Base-by-base conservation (phyloP, 2,113 vertebrate genomes). In the Seriola rivoliana region DNA sequence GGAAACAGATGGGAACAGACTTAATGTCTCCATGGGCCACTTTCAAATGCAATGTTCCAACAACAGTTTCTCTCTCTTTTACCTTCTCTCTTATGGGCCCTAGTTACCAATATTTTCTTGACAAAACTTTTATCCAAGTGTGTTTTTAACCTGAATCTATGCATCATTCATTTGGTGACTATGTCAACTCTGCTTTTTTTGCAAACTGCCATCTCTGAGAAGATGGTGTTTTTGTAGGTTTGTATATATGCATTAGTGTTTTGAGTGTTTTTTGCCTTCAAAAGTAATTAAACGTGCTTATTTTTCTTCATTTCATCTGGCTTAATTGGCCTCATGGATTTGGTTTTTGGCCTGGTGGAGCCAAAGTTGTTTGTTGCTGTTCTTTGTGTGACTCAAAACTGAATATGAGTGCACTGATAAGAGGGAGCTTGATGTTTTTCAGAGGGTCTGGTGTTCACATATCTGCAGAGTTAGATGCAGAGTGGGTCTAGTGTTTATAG, bases 1-100 rank as follows among this genome's bases (percentile, higher is more conserved):
- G 34, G 83, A 62, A 90, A 73, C 68, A 84, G 75, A 88, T 23
- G 70, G 75, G 75, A 93, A 89, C 71, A 36, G 59, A 29, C 54
- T 80, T 79, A 84, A 82, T 55, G 60, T 81, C 88, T 88, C 78
- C 3, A 12, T 16, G 68, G 84, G 36, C 70, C 44, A 71, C 67
- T 93, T 88, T 82, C 46, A 63, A 70, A 57, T 55, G 58, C 69
- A 70, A 13, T 68, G 64, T 91, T 87, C 72, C 72, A 40, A 62
- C 72, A 40, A 62, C 29, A 52, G 34, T 82, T 23, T 34, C 59
- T 68, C 10, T 55, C 44, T 75, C 3, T 80, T 63, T 60, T 55
- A 52, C 40, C 32, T 65, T 70, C 13, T 40, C 23, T 55, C 29
- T 38, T n/a, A n/a, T 40, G 38, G 12, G n/a, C 57, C 16, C n/a